Conservation (phyloP, 2,113 vertebrate genomes). For the Struthidea cinerea region DNA sequence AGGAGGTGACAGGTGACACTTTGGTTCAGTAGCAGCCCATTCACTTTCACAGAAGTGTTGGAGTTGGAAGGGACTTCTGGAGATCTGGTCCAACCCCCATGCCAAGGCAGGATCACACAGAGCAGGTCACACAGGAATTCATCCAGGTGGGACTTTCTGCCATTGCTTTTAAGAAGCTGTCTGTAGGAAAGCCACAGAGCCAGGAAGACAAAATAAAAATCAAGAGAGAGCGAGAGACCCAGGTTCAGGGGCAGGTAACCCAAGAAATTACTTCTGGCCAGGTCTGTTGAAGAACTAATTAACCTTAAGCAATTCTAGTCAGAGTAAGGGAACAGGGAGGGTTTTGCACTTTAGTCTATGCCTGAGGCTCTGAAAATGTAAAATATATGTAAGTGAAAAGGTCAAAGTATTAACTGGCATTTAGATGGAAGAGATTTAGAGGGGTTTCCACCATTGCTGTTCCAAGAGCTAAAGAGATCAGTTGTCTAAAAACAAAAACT, state of each 20-base stretch:
- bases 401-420: not conserved
- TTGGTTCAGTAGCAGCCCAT: not conserved
- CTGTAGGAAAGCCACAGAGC: not conserved
- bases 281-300: not conserved
- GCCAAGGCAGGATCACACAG: not conserved
- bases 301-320: not conserved
- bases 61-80: not conserved
- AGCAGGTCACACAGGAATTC: not conserved
- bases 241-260: not conserved
- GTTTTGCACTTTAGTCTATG: not conserved
- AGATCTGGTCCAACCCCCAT: not conserved
- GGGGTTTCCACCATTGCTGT: not conserved
- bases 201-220: not conserved
- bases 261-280: not conserved
- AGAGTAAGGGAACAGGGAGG: not conserved
- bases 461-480: not conserved
- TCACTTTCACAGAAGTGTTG: rapidly evolving
- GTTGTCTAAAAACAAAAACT: not conserved
- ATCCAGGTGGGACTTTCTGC: not conserved
- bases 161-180: not conserved
- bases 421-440: not conserved
- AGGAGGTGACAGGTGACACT: not conserved
- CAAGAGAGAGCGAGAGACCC: not conserved
- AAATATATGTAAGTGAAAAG: not conserved
- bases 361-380: not conserved